These are phyloP conservation scores for Laothoe populi DNA, from an alignment of 2,888 invertebrate genomes.

Conservation along the genomic window DNA sequence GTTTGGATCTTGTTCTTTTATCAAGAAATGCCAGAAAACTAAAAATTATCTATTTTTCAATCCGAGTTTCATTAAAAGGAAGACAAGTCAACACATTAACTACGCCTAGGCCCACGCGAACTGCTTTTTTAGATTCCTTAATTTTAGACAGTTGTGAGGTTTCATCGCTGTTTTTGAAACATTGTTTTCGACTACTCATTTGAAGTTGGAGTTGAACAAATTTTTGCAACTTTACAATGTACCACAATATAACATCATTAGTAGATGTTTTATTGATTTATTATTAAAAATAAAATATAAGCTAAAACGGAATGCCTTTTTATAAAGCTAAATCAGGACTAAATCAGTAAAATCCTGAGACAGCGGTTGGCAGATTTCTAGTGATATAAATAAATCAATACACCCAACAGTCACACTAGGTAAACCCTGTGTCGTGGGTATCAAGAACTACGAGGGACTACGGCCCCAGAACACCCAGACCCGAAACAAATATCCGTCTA, in stretches of 20 bases:
- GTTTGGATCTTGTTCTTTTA: not conserved
- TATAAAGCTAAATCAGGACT: no score
- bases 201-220: not conserved
- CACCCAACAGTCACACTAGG: no score
- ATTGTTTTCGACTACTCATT: not conserved
- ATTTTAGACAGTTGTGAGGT: constrained; percentile 3
- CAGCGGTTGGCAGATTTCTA: no score
- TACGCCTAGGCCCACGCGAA: not conserved
- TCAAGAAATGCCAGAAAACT: not conserved
- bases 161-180: not conserved
- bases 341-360: no score
- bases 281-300: no score
- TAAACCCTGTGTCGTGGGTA: no score
- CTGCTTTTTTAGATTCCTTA: not conserved
- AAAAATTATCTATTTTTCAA: not conserved
- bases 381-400: no score
- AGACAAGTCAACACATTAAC: not conserved
- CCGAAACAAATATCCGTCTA: no score
- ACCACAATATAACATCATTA: not conserved
- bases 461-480: no score
- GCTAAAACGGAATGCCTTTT: no score
- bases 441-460: no score
- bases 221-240: not conserved
- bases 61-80: not conserved
- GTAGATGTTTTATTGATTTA: not conserved